These are phyloP conservation scores for Anhinga anhinga DNA, from an alignment of 2,113 vertebrate genomes.

Conservation along the genomic window DNA sequence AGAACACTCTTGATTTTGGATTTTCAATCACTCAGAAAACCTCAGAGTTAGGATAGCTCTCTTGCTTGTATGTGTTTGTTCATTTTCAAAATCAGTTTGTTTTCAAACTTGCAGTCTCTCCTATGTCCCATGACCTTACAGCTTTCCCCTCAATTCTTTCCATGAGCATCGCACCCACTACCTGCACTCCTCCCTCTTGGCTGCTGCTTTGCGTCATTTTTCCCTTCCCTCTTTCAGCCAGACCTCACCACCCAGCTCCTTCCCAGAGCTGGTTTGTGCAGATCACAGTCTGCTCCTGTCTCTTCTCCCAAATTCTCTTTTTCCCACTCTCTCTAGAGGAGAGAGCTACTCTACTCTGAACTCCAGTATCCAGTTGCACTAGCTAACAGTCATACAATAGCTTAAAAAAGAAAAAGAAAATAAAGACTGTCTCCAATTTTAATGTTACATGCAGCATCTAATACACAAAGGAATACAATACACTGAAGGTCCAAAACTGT, in stretches of 20 bases:
- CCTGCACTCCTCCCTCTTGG: neutral
- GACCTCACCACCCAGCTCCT: neutral
- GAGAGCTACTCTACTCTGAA: neutral
- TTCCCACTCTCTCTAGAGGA: neutral
- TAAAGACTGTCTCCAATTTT: constrained; percentile 7
- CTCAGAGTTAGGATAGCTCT: neutral
- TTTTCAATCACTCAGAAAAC: neutral
- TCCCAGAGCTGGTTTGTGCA: neutral
- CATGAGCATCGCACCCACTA: neutral
- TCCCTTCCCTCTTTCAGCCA: neutral
- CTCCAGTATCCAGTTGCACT: neutral
- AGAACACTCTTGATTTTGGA: neutral
- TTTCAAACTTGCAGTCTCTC: neutral
- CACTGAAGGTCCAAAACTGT: neutral
- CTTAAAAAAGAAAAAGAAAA: neutral
- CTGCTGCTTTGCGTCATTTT: neutral
- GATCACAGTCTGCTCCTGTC: neutral
- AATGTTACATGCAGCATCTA: constrained; percentile 32
- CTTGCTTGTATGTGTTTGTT: neutral
- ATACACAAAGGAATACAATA: neutral
- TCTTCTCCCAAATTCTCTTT: neutral
- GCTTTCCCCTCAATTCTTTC: neutral
- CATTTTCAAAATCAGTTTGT: neutral
- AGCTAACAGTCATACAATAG: neutral
- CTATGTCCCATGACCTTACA: neutral